phyloP scores from a whole-genome alignment of 1,140 invertebrate genomes.

The Lordiphosa mommai region DNA sequence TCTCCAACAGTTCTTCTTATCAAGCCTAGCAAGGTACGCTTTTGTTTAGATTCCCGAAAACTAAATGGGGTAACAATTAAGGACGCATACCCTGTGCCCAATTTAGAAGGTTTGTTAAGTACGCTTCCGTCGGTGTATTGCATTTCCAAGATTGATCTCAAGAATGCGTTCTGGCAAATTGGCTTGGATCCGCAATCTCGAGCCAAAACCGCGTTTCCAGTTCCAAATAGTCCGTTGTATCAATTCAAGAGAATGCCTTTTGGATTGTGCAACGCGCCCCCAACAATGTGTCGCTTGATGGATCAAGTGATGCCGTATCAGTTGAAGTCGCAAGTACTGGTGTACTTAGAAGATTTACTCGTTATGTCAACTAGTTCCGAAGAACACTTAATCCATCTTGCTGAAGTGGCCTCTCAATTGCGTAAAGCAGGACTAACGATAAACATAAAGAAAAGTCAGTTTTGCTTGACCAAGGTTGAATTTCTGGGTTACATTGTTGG shows the following conservation, averaged over 20 bases:
- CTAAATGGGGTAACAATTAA: conserved; percentile 10
- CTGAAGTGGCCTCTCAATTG: no score
- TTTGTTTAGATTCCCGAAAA: conserved; percentile 1
- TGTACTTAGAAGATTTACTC: no score
- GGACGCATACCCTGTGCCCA: conserved; percentile 24
- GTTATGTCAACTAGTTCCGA: no score
- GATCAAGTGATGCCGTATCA: conserved; percentile 4
- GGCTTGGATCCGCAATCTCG: conserved; percentile 37
- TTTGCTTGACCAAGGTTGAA: neutral
- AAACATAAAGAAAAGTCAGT: neutral
- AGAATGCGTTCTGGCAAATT: conserved; percentile 70
- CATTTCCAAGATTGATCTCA: conserved; percentile 14
- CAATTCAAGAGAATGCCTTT: neutral
- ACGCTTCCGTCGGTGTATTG: conserved; percentile 17
- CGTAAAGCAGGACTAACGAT: no score
- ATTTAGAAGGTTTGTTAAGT: conserved; percentile 36
- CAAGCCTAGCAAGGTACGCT: neutral
- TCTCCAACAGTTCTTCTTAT: conserved; percentile 3
- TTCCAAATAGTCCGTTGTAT: conserved; percentile 60
- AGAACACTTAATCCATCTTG: no score
- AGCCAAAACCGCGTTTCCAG: conserved; percentile 80
- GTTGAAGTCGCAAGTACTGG: no score
- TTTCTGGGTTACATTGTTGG: neutral
- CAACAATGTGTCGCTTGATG: conserved; percentile 8
- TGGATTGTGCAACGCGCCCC: neutral